Percentiles rank a stretch among this genome's conserved stretches.
Evolutionary conservation across 2,113 vertebrate genomes (phyloP).

Genomic region (Myrmecophaga tridactyla): DNA sequence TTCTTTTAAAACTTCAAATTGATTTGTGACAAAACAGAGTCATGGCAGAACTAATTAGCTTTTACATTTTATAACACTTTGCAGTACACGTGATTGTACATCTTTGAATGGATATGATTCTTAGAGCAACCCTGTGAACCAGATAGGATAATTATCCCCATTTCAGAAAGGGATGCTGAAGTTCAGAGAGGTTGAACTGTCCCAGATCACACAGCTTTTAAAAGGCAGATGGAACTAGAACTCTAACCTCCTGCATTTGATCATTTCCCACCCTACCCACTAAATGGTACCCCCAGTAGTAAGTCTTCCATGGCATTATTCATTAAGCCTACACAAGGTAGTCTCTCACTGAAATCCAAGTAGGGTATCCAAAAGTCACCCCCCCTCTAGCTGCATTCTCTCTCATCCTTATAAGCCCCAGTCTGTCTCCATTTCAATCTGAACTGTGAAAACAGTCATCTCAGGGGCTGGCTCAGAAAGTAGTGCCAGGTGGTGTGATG

Average conservation of each 20-base stretch:
- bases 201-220: neutral
- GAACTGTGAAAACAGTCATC: neutral
- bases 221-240: neutral
- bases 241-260: neutral
- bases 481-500: slow-evolving; percentile 37
- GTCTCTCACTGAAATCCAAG: neutral
- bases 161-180: neutral
- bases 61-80: neutral
- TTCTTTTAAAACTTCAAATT: neutral
- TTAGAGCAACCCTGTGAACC: neutral
- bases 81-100: neutral
- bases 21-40: neutral
- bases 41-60: neutral
- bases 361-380: neutral
- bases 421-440: neutral
- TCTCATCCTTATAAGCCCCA: neutral
- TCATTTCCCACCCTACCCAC: neutral
- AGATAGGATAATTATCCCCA: neutral
- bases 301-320: neutral
- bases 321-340: neutral
- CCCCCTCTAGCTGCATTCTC: neutral
- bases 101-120: neutral
- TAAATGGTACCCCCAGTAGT: neutral
- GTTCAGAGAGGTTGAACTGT: neutral
- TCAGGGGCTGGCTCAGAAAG: neutral